phyloP scores from a whole-genome alignment of 92 coral and sea anemone species.

The Montipora capitata region DNA sequence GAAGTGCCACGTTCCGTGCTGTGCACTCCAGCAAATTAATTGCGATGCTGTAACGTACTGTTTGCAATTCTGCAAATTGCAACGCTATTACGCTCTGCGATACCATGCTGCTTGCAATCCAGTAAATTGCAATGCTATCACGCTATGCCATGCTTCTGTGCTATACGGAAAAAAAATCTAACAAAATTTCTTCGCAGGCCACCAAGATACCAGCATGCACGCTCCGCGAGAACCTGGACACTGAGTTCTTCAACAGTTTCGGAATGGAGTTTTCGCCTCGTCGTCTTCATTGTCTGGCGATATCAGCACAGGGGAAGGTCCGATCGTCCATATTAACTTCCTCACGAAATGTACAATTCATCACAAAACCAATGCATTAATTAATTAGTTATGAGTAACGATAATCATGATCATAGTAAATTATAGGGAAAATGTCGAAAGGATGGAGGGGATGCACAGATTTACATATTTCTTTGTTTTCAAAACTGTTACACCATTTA shows the following conservation, averaged over 20 bases:
- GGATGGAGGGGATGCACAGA: slow-evolving; percentile 2
- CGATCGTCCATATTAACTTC: slow-evolving; percentile 52
- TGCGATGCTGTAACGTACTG: too few species aligned
- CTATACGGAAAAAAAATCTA: neutral
- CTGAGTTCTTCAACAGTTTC: slow-evolving; percentile 48
- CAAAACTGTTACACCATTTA: too few species aligned
- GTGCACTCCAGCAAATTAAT: too few species aligned
- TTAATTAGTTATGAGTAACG: neutral
- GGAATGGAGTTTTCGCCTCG: slow-evolving; percentile 55
- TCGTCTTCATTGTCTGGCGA: slow-evolving; percentile 45
- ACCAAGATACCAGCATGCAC: slow-evolving; percentile 43
- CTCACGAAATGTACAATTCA: slow-evolving; percentile 51
- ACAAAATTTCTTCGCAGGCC: slow-evolving; percentile 15
- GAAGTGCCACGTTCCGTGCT: too few species aligned
- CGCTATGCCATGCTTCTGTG: neutral
- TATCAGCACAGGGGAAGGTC: slow-evolving; percentile 60
- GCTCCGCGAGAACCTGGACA: slow-evolving; percentile 61
- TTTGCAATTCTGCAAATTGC: neutral
- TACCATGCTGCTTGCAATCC: too few species aligned
- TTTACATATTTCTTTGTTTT: too few species aligned
- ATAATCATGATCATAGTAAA: too few species aligned
- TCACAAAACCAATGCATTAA: slow-evolving; percentile 38
- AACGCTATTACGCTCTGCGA: too few species aligned
- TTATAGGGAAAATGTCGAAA: too few species aligned
- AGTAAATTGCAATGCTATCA: too few species aligned